Conservation (phyloP, 64 coral and sea anemone genomes). For the Porites lutea region DNA sequence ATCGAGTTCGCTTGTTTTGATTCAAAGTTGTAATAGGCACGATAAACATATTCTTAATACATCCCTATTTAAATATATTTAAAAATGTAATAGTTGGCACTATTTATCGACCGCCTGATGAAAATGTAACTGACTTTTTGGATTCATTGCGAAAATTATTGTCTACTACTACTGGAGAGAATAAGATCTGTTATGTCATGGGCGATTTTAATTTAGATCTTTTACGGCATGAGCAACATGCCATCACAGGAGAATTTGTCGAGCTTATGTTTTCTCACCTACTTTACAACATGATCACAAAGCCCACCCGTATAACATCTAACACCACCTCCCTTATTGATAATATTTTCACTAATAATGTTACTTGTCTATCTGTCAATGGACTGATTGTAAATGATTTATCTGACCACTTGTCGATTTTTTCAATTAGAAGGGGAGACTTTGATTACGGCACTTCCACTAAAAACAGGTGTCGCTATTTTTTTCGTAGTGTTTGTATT, state of each 20-base stretch:
- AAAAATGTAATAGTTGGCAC: constrained; percentile 42
- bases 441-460: neutral
- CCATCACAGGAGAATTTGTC: neutral
- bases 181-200: too few species aligned
- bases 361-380: too few species aligned
- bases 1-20: neutral
- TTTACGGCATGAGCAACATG: neutral
- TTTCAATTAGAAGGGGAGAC: neutral
- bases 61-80: too few species aligned
- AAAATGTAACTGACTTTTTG: neutral
- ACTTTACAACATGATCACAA: neutral
- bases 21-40: too few species aligned
- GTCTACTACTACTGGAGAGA: too few species aligned
- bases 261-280: constrained; percentile 16
- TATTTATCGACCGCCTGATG: constrained; percentile 44
- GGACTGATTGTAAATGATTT: too few species aligned
- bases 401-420: neutral
- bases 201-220: too few species aligned
- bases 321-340: too few species aligned
- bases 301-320: neutral
- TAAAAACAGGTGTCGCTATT: neutral
- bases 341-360: too few species aligned
- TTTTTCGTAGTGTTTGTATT: too few species aligned
- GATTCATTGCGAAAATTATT: neutral
- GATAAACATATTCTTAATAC: too few species aligned